Percentiles rank a stretch among this genome's conserved stretches.
These are phyloP conservation scores for Trypoxylon attenuatum DNA, from an alignment of 2,888 invertebrate species.

Conservation along the genomic window DNA sequence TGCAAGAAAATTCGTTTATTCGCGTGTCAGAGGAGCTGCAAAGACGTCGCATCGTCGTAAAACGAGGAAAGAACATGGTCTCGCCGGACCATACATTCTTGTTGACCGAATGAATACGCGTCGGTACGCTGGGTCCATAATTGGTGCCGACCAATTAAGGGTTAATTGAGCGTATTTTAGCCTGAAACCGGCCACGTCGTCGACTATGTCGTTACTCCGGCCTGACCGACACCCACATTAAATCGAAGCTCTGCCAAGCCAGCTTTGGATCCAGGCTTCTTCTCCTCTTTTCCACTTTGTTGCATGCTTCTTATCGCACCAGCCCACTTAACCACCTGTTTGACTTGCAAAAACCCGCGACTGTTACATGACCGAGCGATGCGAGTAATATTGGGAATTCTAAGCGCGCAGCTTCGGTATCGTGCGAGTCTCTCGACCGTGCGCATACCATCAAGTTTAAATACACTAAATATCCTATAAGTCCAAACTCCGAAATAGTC, in stretches of 20 bases:
- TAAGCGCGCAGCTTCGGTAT: too few species aligned
- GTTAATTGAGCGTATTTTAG: constrained; percentile 68
- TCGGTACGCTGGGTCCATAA: constrained; percentile 58
- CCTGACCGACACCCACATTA: constrained; percentile 52
- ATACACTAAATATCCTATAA: too few species aligned
- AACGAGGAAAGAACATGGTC: constrained; percentile 51
- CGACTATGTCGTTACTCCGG: too few species aligned
- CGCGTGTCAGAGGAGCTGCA: constrained; percentile 5
- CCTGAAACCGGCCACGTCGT: constrained; percentile 58
- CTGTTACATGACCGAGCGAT: too few species aligned
- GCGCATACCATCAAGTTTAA: too few species aligned
- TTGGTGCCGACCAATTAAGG: constrained; percentile 64
- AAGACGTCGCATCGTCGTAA: constrained; percentile 39
- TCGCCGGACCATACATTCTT: constrained; percentile 54
- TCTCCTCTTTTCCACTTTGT: constrained; percentile 8
- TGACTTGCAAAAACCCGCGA: too few species aligned
- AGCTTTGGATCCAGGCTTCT: constrained; percentile 14
- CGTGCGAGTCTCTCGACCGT: too few species aligned
- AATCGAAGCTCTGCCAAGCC: constrained; percentile 21
- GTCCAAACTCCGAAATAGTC: too few species aligned
- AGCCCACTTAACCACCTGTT: too few species aligned
- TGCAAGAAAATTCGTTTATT: constrained; percentile 34
- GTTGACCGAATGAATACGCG: constrained; percentile 67
- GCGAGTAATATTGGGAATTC: too few species aligned
- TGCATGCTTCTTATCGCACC: too few species aligned